These are phyloP conservation scores for Trilocha varians DNA, from an alignment of 2,888 invertebrate genomes.

Conservation along the genomic window DNA sequence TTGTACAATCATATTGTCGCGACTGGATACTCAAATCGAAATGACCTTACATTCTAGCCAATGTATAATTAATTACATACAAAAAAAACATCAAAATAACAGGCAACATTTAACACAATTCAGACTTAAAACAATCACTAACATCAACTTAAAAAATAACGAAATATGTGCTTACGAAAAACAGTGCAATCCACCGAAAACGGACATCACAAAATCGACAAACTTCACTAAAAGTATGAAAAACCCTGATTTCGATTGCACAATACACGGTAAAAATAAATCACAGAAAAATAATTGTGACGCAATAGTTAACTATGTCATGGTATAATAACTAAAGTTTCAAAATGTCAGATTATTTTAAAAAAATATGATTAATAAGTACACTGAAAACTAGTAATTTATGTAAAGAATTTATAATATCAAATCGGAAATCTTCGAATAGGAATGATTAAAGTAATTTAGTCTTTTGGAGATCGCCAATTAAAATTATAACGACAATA, in stretches of 20 bases:
- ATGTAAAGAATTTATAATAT: too few species aligned
- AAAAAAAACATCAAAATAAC: slow-evolving; percentile 29
- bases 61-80: neutral
- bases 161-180: slow-evolving; percentile 36
- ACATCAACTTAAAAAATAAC: slow-evolving; percentile 48
- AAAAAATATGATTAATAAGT: too few species aligned
- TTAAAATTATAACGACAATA: neutral
- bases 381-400: too few species aligned
- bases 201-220: slow-evolving; percentile 10
- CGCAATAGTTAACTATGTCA: slow-evolving; percentile 1
- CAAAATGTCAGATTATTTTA: too few species aligned
- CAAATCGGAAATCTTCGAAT: too few species aligned
- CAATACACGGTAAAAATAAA: slow-evolving; percentile 5
- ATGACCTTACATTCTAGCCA: slow-evolving; percentile 1
- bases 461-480: too few species aligned
- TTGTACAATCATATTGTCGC: slow-evolving; percentile 38
- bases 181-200: slow-evolving; percentile 34
- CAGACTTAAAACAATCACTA: slow-evolving; percentile 59
- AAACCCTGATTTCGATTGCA: slow-evolving; percentile 12
- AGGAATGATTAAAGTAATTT: too few species aligned
- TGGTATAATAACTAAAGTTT: neutral
- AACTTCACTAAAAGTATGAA: slow-evolving; percentile 11
- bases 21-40: neutral
- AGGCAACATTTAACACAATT: slow-evolving; percentile 52
- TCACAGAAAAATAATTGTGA: slow-evolving; percentile 6